phyloP scores from a whole-genome alignment of 2,113 vertebrate species.

The Clupea harengus region DNA sequence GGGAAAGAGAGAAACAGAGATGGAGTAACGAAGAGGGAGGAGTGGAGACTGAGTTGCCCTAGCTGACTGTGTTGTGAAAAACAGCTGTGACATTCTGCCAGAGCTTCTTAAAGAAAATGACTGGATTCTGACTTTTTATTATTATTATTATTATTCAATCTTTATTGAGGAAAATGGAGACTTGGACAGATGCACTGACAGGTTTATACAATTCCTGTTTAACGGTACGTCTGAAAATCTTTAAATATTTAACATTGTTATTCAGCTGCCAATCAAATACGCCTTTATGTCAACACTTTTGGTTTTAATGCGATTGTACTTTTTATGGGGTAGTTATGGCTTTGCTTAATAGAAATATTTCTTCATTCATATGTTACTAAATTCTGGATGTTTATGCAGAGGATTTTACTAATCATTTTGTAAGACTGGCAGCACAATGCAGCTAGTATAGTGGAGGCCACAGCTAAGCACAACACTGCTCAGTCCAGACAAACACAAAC shows the following conservation, averaged over 20 bases:
- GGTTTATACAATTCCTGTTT: conserved; percentile 4
- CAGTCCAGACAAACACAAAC: conserved; percentile 42
- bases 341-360: background rate
- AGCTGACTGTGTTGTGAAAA: background rate
- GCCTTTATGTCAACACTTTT: background rate
- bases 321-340: background rate
- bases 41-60: background rate
- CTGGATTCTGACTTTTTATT: background rate
- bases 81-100: background rate
- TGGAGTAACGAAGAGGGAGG: background rate
- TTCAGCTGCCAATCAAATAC: background rate
- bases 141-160: background rate
- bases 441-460: background rate
- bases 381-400: background rate
- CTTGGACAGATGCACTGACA: background rate
- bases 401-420: background rate
- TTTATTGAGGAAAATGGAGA: background rate
- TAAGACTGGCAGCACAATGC: background rate
- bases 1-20: background rate
- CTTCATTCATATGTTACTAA: background rate
- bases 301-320: background rate
- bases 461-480: conserved; percentile 24
- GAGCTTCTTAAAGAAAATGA: background rate
- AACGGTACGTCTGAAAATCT: background rate
- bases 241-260: background rate